These are phyloP conservation scores for Caenorhabditis becei DNA, from an alignment of 2,888 invertebrate genomes.

Conservation along the genomic window DNA sequence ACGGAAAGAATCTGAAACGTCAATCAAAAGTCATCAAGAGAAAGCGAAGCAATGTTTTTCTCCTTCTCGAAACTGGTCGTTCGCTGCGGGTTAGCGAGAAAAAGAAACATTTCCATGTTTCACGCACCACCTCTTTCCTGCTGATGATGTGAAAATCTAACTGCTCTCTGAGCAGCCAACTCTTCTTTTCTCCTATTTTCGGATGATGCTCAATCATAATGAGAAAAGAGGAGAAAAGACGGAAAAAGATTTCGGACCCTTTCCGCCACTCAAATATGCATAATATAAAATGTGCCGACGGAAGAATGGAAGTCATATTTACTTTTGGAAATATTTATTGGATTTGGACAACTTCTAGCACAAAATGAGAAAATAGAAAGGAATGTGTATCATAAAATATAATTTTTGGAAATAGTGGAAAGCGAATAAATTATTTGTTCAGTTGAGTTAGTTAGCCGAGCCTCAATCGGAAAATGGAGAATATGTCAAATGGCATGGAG, in stretches of 20 bases:
- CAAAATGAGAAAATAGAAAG: neutral
- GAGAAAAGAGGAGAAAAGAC: conserved; percentile 16
- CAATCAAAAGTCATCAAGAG: too few relatives aligned
- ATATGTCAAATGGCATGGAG: conserved; percentile 12
- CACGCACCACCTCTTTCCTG: conserved; percentile 15
- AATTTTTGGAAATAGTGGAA: neutral
- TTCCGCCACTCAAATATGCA: conserved; percentile 4
- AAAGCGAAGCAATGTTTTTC: too few relatives aligned
- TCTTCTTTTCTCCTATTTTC: neutral
- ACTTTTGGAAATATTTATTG: conserved; percentile 13
- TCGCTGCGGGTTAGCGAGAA: too few relatives aligned
- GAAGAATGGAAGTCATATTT: conserved; percentile 10
- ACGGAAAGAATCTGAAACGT: too few relatives aligned
- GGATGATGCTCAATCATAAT: conserved; percentile 29
- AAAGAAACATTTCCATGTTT: conserved; percentile 6
- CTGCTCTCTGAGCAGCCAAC: conserved; percentile 13
- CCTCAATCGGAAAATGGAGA: conserved; percentile 5
- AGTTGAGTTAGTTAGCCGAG: neutral
- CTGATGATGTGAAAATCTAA: conserved; percentile 4
- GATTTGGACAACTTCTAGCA: neutral
- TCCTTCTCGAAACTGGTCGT: too few relatives aligned
- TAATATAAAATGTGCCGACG: neutral
- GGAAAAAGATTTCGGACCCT: neutral
- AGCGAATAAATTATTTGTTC: neutral
- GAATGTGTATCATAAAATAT: neutral